These are phyloP conservation scores for Conger conger DNA, from an alignment of 2,113 vertebrate genomes.

Conservation along the genomic window DNA sequence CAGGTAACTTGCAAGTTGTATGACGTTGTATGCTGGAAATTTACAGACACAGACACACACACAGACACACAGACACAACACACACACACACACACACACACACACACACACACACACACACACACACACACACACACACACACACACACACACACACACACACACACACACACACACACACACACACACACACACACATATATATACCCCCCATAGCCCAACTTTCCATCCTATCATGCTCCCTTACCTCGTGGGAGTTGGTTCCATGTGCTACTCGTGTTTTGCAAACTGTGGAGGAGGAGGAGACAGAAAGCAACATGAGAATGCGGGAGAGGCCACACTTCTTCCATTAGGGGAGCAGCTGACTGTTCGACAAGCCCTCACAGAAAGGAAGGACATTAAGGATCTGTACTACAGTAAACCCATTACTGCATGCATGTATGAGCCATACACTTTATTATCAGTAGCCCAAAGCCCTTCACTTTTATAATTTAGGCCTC, in stretches of 20 bases:
- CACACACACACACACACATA: too few species aligned
- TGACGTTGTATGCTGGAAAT: not conserved
- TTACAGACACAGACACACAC: too few species aligned
- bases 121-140: too few species aligned
- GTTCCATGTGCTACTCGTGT: conserved; percentile 98
- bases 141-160: too few species aligned
- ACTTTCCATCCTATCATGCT: not conserved
- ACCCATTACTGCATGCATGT: not conserved
- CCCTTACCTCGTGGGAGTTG: conserved; percentile 96
- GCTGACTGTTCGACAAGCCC: not conserved
- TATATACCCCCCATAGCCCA: not conserved
- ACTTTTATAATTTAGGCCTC: too few species aligned
- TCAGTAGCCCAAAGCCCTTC: too few species aligned
- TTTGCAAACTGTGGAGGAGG: conserved; percentile 85
- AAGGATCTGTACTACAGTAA: not conserved
- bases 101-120: too few species aligned
- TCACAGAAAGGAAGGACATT: not conserved
- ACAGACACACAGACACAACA: too few species aligned
- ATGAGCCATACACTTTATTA: too few species aligned
- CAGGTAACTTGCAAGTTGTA: not conserved
- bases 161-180: too few species aligned
- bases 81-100: too few species aligned
- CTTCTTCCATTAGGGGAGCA: not conserved
- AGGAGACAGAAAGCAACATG: conserved; percentile 44
- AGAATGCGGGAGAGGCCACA: conserved; percentile 2